These are phyloP conservation scores for Bombus pyrosoma DNA, from an alignment of 1,140 invertebrate genomes.

Conservation along the genomic window DNA sequence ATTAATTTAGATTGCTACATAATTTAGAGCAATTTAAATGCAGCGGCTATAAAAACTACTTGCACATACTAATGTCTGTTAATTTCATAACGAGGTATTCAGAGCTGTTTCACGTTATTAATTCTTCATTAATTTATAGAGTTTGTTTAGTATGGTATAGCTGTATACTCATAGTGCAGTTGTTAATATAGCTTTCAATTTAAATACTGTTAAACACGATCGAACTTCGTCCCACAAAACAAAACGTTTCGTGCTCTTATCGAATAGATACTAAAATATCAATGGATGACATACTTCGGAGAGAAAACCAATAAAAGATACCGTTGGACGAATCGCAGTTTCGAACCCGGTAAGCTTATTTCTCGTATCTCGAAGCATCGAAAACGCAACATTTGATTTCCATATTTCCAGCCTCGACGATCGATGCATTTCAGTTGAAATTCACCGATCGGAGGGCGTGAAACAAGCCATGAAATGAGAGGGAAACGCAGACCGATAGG, in stretches of 20 bases:
- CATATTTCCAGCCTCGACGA: background rate
- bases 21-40: too few relatives aligned
- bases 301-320: background rate
- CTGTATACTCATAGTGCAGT: too few relatives aligned
- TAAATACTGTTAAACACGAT: background rate
- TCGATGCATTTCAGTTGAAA: constrained; percentile 15
- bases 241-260: background rate
- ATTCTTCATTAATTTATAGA: too few relatives aligned
- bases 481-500: background rate
- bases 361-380: background rate
- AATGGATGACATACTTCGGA: constrained; percentile 21
- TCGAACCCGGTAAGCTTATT: constrained; percentile 23
- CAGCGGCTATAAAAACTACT: too few relatives aligned
- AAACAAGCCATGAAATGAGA: constrained; percentile 52
- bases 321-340: background rate
- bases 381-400: constrained; percentile 45
- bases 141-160: too few relatives aligned
- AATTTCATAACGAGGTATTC: too few relatives aligned
- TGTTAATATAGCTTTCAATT: too few relatives aligned
- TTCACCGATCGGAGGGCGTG: background rate
- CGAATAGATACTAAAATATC: background rate
- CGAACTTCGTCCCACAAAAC: background rate
- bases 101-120: too few relatives aligned
- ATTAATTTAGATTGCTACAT: too few relatives aligned
- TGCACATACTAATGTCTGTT: too few relatives aligned